Percentiles rank a stretch among this genome's conserved stretches.
Evolutionary conservation across 1,140 invertebrate genomes (phyloP).

Genomic region (Monochamus saltuarius): DNA sequence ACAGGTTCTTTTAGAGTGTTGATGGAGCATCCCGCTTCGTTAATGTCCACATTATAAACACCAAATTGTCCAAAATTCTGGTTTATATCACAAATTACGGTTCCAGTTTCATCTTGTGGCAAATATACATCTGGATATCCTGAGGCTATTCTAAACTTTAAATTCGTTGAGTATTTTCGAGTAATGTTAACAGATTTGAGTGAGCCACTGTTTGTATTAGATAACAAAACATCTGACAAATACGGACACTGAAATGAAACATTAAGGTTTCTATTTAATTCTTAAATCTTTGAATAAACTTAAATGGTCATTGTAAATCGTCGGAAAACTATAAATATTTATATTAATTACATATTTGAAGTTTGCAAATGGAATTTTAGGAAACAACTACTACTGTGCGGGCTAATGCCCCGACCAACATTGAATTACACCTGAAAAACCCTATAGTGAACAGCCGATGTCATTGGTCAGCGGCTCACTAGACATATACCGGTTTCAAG

Average conservation of each 20-base stretch:
- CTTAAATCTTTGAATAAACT: neutral
- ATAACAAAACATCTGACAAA: conserved; percentile 6
- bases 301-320: neutral
- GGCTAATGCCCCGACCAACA: too few species aligned
- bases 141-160: conserved; percentile 23
- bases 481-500: too few species aligned
- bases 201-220: conserved; percentile 10
- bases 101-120: conserved; percentile 22
- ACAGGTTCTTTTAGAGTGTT: conserved; percentile 62
- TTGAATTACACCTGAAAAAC: too few species aligned
- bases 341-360: neutral
- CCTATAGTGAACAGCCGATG: too few species aligned
- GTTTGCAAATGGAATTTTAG: neutral
- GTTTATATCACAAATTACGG: conserved; percentile 59
- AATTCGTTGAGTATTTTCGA: conserved; percentile 22
- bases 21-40: conserved; percentile 59
- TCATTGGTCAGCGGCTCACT: too few species aligned
- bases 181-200: neutral
- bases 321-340: neutral
- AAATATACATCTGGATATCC: conserved; percentile 22
- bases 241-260: conserved; percentile 36
- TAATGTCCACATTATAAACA: conserved; percentile 65
- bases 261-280: neutral
- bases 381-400: neutral
- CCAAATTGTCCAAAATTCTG: conserved; percentile 71